Base-by-base conservation (phyloP, 1,140 invertebrate genomes). In the Solenopsis fugax region DNA sequence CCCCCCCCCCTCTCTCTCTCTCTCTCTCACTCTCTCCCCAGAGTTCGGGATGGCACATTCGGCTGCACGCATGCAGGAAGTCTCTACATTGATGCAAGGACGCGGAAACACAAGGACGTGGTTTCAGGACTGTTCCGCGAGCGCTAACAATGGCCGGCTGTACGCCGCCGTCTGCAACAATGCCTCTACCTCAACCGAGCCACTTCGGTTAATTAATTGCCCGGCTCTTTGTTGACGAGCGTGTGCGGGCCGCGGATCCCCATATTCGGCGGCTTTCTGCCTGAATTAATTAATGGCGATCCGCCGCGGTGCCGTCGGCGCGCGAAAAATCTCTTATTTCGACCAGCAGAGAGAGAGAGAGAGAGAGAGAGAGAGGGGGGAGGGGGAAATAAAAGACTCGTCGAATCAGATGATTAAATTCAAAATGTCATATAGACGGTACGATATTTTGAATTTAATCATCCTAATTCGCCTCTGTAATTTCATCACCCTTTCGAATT, bases 151-250 rank as follows among this genome's bases (percentile, higher is more conserved):
- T 90, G 72, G 89, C 54, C 65, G 67, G 24, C 29, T 45, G 18
- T 12, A 62, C 75, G 41, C 34, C 45, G 56, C 56, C 58, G 56
- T 56, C 77, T 87, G 89, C 24, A 90, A 90, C 89, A 90, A 90
- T 90, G 84, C 87, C 56, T 56, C 62, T 29, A n/a, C 54, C 82
- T 41, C 76, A 34, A n/a, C 34, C 45, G 24, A 54, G 64, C 88
- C 88, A 87, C 88, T 89, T 90, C 87, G 89, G 77, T 90, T 90
- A 90, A 90, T 90, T 90, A 90, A 90, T 90, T 87, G 85, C 88
- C 88, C 56, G 48, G 60, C 85, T 89, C 89, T 89, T 87, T 89
- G 88, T 89, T 90, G 88, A 90, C 88, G 77, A 84, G 86, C 87
- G 88, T 58, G 72, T 18, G 84, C 72, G 16, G 12, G 34, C 52